Evolutionary conservation across 2,888 invertebrate genomes (phyloP).

Genomic region (Patella caerulea): DNA sequence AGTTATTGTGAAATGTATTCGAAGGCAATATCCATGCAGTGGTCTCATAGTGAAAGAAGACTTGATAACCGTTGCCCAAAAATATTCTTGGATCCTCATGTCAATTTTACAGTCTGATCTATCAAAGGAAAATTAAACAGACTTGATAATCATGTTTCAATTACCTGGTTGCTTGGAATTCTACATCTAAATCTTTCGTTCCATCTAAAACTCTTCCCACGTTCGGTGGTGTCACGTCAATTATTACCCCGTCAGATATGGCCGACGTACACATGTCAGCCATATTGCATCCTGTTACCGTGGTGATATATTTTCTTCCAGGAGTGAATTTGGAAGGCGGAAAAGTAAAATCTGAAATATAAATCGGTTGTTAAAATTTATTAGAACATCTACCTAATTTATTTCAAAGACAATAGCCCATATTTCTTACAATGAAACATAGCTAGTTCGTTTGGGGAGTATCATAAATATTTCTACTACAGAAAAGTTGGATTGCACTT

Average conservation of each 20-base stretch:
- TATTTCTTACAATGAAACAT: neutral
- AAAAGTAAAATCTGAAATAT: conserved; percentile 1
- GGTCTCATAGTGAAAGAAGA: no score
- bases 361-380: neutral
- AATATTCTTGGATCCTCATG: no score
- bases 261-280: conserved; percentile 43
- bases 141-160: neutral
- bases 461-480: neutral
- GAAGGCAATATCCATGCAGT: no score
- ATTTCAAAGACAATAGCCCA: neutral
- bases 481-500: neutral
- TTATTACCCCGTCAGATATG: conserved; percentile 49
- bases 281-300: conserved; percentile 50
- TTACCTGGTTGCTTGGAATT: conserved; percentile 36
- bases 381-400: neutral
- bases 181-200: conserved; percentile 36
- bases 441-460: neutral
- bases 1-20: no score
- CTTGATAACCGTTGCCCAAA: no score
- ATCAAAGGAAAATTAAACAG: no score
- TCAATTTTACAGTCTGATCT: no score
- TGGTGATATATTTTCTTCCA: conserved; percentile 34
- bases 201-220: conserved; percentile 48
- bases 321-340: neutral
- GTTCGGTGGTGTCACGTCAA: conserved; percentile 49